Percentiles rank a stretch among this genome's conserved stretches.
Evolutionary conservation across 2,113 vertebrate species (phyloP).

Genomic region (Mellivora capensis): DNA sequence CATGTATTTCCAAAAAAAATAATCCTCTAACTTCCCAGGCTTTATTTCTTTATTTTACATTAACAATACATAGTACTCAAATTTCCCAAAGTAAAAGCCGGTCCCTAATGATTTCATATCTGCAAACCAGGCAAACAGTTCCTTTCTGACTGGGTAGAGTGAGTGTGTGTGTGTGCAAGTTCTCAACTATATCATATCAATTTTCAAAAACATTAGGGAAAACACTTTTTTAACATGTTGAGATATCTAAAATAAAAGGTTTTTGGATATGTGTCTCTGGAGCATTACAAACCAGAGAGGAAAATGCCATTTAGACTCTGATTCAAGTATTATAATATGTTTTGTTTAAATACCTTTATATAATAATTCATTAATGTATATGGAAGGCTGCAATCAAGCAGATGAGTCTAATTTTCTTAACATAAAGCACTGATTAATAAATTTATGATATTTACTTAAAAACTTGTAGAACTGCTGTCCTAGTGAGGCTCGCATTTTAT

Average conservation of each 20-base stretch:
- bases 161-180: slow-evolving; percentile 33
- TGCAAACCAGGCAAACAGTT: slow-evolving; percentile 81
- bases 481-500: not conserved
- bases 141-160: slow-evolving; percentile 76
- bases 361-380: slow-evolving; percentile 71
- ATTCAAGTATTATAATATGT: slow-evolving; percentile 69
- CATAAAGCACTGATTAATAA: slow-evolving; percentile 43
- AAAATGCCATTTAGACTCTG: slow-evolving; percentile 69
- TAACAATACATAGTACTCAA: slow-evolving; percentile 79
- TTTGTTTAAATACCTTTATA: slow-evolving; percentile 71
- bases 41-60: slow-evolving; percentile 81
- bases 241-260: slow-evolving; percentile 66
- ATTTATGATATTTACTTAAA: slow-evolving; percentile 38
- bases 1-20: slow-evolving; percentile 74
- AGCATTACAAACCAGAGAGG: slow-evolving; percentile 61
- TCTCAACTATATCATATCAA: slow-evolving; percentile 80
- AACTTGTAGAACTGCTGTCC: slow-evolving; percentile 47
- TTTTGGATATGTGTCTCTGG: slow-evolving; percentile 56
- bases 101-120: slow-evolving; percentile 80
- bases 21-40: slow-evolving; percentile 78
- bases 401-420: slow-evolving; percentile 67
- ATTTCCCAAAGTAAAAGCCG: slow-evolving; percentile 78
- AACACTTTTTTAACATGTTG: slow-evolving; percentile 76
- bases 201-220: slow-evolving; percentile 76
- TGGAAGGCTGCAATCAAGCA: slow-evolving; percentile 51